These are phyloP conservation scores for Drosophila gaucha DNA, from an alignment of 2,888 invertebrate species.

Conservation along the genomic window DNA sequence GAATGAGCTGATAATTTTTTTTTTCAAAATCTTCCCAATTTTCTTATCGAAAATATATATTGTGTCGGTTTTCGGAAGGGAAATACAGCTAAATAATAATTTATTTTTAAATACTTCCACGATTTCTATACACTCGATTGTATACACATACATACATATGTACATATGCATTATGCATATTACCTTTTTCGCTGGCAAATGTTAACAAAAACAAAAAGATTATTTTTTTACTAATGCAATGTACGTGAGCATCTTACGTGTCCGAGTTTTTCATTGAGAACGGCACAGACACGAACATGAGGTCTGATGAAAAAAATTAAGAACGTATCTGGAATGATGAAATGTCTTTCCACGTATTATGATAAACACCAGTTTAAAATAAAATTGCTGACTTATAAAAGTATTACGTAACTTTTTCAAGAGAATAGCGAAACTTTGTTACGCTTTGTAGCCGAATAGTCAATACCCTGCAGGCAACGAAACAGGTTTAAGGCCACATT, in stretches of 20 bases:
- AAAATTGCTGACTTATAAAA: slow-evolving; percentile 19
- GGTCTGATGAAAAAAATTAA: background rate
- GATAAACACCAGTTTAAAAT: slow-evolving; percentile 20
- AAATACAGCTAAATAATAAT: no score
- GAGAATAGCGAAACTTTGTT: background rate
- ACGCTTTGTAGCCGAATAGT: background rate
- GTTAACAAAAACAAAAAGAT: background rate
- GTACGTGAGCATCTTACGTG: slow-evolving; percentile 31
- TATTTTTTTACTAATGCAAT: slow-evolving; percentile 2
- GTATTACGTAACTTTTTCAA: slow-evolving; percentile 27
- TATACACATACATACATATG: no score
- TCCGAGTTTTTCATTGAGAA: slow-evolving; percentile 21
- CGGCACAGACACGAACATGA: slow-evolving; percentile 23
- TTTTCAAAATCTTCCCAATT: no score
- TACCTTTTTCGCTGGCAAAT: background rate
- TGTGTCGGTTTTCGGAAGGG: no score
- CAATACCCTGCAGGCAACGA: background rate
- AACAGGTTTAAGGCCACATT: no score
- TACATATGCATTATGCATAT: background rate
- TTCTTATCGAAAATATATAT: no score
- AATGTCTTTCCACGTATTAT: slow-evolving; percentile 46
- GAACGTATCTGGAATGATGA: slow-evolving; percentile 17
- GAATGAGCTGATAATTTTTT: no score
- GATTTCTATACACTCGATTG: no score
- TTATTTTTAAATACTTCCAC: no score